Conservation (phyloP, 2,113 vertebrate genomes). For the Motacilla alba region DNA sequence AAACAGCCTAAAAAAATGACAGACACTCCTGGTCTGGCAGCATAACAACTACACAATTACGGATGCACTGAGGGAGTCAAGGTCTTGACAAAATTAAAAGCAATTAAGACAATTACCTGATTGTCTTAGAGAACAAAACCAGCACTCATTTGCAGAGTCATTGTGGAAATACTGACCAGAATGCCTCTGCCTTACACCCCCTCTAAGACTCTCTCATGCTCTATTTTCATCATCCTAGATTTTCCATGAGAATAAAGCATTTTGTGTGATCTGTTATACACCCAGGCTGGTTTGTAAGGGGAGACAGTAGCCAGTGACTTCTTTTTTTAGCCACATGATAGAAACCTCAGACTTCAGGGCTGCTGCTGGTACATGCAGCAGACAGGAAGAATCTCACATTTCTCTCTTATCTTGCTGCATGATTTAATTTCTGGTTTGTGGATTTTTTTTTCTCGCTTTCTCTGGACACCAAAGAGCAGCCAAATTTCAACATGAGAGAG, state of each 20-base stretch:
- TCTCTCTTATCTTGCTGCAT: background rate
- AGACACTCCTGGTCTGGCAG: background rate
- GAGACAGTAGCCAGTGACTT: background rate
- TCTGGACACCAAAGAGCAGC: background rate
- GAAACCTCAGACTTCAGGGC: background rate
- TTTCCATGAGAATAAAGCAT: background rate
- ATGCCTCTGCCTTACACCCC: background rate
- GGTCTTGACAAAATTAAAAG: background rate
- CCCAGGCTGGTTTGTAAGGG: background rate
- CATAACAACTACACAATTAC: background rate
- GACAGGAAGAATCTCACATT: background rate
- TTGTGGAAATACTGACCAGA: background rate
- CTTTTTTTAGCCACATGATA: background rate
- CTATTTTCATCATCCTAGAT: background rate
- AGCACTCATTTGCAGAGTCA: background rate
- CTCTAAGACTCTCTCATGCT: background rate
- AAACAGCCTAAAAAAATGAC: background rate
- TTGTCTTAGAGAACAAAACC: background rate
- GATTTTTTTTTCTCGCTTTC: background rate
- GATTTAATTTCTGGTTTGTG: background rate
- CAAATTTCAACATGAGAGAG: background rate
- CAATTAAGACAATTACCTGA: background rate
- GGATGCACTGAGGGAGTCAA: background rate
- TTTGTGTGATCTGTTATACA: background rate
- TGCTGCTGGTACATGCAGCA: background rate